Percentiles rank a stretch among this genome's conserved stretches.
Evolutionary conservation across 2,888 invertebrate species (phyloP).

Genomic region (Lasioglossum oenotherae): DNA sequence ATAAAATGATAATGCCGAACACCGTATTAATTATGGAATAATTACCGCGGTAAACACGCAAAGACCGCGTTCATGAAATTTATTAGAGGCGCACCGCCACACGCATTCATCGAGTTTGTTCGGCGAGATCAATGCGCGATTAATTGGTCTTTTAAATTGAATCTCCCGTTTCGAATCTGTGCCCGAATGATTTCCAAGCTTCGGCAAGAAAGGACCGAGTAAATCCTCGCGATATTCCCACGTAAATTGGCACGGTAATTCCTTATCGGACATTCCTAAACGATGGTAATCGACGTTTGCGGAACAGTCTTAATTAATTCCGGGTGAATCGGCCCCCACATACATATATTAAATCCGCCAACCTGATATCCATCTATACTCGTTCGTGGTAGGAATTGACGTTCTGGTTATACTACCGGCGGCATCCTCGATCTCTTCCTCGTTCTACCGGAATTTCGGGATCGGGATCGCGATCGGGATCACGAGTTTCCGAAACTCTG

Average conservation of each 20-base stretch:
- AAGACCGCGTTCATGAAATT: not conserved
- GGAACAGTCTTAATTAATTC: slow-evolving; percentile 77
- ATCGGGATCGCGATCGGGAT: slow-evolving; percentile 14
- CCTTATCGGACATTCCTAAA: slow-evolving; percentile 65
- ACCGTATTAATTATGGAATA: not conserved
- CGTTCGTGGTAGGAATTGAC: slow-evolving; percentile 62
- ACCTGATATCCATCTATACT: slow-evolving; percentile 64
- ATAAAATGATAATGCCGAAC: not conserved
- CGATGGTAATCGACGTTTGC: slow-evolving; percentile 75
- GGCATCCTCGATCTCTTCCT: slow-evolving; percentile 36
- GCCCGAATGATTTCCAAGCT: slow-evolving; percentile 6
- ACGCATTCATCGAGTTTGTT: not conserved
- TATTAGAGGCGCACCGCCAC: not conserved
- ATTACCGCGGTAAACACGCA: not conserved
- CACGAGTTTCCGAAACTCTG: slow-evolving; percentile 1
- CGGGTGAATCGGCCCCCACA: slow-evolving; percentile 67
- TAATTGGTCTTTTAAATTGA: slow-evolving; percentile 2
- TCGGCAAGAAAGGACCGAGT: slow-evolving; percentile 48
- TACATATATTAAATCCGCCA: slow-evolving; percentile 70
- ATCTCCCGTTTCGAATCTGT: not conserved
- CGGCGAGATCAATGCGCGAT: not conserved
- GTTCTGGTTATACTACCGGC: slow-evolving; percentile 47
- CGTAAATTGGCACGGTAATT: slow-evolving; percentile 35
- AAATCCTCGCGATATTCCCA: slow-evolving; percentile 52
- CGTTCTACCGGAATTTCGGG: not conserved